Percentiles rank a stretch among this genome's conserved stretches.
Conservation (phyloP, 2,113 vertebrate species). For the Cephalopholis sonnerati region DNA sequence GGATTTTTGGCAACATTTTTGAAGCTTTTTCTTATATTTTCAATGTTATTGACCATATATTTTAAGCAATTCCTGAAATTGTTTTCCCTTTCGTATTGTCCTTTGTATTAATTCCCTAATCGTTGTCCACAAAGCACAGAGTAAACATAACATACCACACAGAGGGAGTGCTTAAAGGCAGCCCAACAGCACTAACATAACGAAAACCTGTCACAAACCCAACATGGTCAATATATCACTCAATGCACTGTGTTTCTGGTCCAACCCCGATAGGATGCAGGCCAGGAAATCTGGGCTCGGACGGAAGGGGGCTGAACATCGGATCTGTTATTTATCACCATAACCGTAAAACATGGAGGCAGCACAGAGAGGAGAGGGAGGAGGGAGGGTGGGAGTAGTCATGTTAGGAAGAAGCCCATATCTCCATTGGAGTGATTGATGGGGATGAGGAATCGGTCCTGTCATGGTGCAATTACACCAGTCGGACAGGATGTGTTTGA, state of each 20-base stretch:
- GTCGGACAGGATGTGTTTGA: slow-evolving; percentile 74
- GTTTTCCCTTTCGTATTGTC: not conserved
- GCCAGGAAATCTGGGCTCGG: slow-evolving; percentile 59
- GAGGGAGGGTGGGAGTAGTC: slow-evolving; percentile 39
- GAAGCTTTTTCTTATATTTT: not conserved
- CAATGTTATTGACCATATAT: not conserved
- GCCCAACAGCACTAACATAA: slow-evolving; percentile 19
- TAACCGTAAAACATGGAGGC: slow-evolving; percentile 66
- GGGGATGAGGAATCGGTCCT: slow-evolving; percentile 66
- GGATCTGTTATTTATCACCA: slow-evolving; percentile 75
- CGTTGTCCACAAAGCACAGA: slow-evolving; percentile 12
- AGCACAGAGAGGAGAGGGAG: slow-evolving; percentile 43
- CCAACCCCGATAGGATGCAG: slow-evolving; percentile 50
- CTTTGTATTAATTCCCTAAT: slow-evolving; percentile 2
- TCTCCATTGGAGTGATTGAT: slow-evolving; percentile 74
- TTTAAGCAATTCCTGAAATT: not conserved
- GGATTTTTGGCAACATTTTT: not conserved
- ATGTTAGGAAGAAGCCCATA: slow-evolving; percentile 63
- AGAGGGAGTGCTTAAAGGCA: slow-evolving; percentile 29
- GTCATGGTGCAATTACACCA: slow-evolving; percentile 78
- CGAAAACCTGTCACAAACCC: slow-evolving; percentile 66
- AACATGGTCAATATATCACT: slow-evolving; percentile 67
- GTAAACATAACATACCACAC: slow-evolving; percentile 24
- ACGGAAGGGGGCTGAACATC: slow-evolving; percentile 25
- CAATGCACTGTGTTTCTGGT: slow-evolving; percentile 52